A percentile compares a stretch with the other conserved stretches of the same genome.
Conservation (phyloP, 2,113 vertebrate species). For the Cichladusa arquata region DNA sequence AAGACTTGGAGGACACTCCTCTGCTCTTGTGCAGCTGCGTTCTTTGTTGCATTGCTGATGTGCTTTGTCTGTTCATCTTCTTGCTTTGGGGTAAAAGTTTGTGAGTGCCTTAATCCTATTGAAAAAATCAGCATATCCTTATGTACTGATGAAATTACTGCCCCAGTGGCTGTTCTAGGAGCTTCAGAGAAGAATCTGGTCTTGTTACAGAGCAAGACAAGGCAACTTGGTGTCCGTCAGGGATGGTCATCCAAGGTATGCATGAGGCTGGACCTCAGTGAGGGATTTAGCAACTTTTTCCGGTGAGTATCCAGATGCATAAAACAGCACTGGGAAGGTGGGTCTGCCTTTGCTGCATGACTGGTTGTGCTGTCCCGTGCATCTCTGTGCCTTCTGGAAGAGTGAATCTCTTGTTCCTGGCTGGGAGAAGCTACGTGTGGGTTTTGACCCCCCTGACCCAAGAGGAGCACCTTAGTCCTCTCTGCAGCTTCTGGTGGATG, state of each 20-base stretch:
- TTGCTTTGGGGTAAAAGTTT: background rate
- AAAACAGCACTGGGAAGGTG: background rate
- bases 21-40: background rate
- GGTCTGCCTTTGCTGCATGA: fast-evolving
- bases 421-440: background rate
- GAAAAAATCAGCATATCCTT: background rate
- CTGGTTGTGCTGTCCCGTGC: fast-evolving
- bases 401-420: background rate
- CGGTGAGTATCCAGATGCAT: background rate
- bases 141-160: background rate
- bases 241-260: background rate
- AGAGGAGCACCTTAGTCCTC: background rate
- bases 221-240: background rate
- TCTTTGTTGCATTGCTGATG: background rate
- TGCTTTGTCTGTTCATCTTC: background rate
- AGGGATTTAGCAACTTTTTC: background rate
- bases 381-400: background rate
- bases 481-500: background rate
- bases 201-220: background rate
- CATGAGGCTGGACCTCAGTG: fast-evolving
- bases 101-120: background rate
- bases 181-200: background rate
- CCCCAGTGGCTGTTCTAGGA: background rate
- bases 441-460: background rate
- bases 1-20: background rate